These are phyloP conservation scores for Sinotaia quadrata DNA, from an alignment of 2,888 invertebrate genomes.

Conservation along the genomic window DNA sequence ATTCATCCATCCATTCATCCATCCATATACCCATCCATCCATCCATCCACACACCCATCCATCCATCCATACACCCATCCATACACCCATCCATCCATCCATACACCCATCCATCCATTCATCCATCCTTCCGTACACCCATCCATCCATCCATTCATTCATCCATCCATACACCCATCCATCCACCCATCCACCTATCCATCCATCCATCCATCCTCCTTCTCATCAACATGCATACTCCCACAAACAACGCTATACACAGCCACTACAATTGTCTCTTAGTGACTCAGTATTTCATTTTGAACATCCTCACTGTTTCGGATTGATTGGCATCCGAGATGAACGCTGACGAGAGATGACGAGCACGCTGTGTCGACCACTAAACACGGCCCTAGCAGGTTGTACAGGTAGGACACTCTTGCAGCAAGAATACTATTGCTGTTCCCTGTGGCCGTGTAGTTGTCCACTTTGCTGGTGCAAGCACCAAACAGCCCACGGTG, in stretches of 20 bases:
- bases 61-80: no score
- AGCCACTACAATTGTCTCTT: background rate
- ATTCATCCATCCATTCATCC: no score
- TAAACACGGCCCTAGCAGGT: conserved; percentile 42
- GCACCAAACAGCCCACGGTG: conserved; percentile 6
- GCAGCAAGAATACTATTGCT: conserved; percentile 33
- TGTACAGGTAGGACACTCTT: conserved; percentile 41
- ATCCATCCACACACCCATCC: no score
- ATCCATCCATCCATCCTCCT: no score
- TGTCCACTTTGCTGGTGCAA: background rate
- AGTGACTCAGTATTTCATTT: no score
- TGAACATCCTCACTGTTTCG: conserved; percentile 37
- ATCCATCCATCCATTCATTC: no score
- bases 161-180: no score
- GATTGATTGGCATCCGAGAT: conserved; percentile 50
- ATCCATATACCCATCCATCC: no score
- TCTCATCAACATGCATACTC: background rate
- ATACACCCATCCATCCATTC: no score
- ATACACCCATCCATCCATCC: no score
- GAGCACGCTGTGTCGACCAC: conserved; percentile 48
- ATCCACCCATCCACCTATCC: no score
- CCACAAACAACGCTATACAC: background rate
- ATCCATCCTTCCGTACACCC: no score
- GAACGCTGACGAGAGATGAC: conserved; percentile 41
- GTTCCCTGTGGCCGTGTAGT: conserved; percentile 38